Base-by-base conservation (phyloP, 2,113 vertebrate species). In the Clinocottus analis region DNA sequence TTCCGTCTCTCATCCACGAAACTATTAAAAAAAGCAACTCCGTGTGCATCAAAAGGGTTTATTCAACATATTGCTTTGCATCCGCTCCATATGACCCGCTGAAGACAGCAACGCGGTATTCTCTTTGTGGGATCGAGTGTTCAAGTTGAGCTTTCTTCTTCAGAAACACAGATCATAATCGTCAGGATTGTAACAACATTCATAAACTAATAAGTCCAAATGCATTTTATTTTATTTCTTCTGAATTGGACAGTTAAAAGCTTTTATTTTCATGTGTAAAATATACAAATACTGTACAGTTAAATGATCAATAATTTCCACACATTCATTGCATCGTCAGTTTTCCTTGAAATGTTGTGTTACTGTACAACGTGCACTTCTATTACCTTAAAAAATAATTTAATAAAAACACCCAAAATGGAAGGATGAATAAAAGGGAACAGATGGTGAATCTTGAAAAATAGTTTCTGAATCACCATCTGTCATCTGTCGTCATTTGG, bases 31-130 rank as follows among this genome's bases (percentile, higher is more conserved):
- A 79, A 23, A 14, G 2, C 19, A 8, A 14, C 51, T 45, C 9
- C 31, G 62, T 73, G 64, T 27, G n/a, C 9, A n/a, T 63, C 25
- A 43, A 70, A 47, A 65, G 47, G 53, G 2, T 61, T 79, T 65
- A 59, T 83, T 79, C 17, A 73, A 43, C 21, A 23, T 27, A 29
- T 5, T n/a, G 37, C 29, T 63, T 31, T 39, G 12, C 6, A 31
- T 67, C 45, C 27, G 35, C n/a, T 37, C 25, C 11, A n/a, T 29
- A 9, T 47, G 53, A 39, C 9, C 10, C 55, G 12, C 16, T 67
- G 7, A 43, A 62, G 51, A 72, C 21, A 71, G 9, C 49, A 58
- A 62, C 35, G 27, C 10, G 13, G 4, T 39, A 1, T 27, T 3
- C 5, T 31, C 39, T 43, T 35, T 55, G 17, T 72, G 19, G 49